Evolutionary conservation across 2,113 vertebrate genomes (phyloP).

Genomic region (Taurulus bubalis): DNA sequence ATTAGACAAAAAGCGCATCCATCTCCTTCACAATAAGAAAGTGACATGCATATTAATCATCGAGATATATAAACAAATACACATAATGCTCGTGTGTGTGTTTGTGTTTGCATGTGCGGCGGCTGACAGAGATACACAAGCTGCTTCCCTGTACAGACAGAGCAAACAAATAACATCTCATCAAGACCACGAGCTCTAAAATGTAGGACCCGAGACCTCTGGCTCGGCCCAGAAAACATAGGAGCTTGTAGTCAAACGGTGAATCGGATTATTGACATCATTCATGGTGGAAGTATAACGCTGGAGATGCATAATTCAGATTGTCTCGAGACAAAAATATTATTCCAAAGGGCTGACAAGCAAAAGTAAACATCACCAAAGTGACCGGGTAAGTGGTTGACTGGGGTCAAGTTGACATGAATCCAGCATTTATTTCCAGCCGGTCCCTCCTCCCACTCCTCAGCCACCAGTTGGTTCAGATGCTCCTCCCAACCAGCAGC

Average conservation of each 20-base stretch:
- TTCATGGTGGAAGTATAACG: background rate
- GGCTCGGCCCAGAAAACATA: too few species aligned
- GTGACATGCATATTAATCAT: slow-evolving; percentile 26
- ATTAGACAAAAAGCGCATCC: slow-evolving; percentile 59
- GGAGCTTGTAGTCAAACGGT: background rate
- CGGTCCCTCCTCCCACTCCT: background rate
- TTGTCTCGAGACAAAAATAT: background rate
- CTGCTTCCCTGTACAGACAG: background rate
- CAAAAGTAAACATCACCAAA: slow-evolving; percentile 18
- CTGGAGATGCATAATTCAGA: slow-evolving; percentile 2
- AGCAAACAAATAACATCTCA: slow-evolving; percentile 5
- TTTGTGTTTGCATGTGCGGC: background rate
- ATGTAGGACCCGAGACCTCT: background rate
- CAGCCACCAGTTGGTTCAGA: background rate
- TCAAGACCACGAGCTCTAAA: slow-evolving; percentile 2
- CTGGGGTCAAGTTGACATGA: background rate
- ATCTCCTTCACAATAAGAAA: slow-evolving; percentile 60
- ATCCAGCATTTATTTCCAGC: slow-evolving; percentile 26
- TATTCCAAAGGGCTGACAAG: background rate
- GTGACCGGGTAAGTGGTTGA: slow-evolving; percentile 6
- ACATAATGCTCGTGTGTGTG: slow-evolving; percentile 23
- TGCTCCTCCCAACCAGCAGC: slow-evolving; percentile 23
- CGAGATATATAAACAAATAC: slow-evolving; percentile 45
- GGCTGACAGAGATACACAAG: background rate
- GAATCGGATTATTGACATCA: slow-evolving; percentile 7